Evolutionary conservation across 2,797 vertebrate species (phyloP).

Genomic region (Dromococcyx pavoninus): DNA sequence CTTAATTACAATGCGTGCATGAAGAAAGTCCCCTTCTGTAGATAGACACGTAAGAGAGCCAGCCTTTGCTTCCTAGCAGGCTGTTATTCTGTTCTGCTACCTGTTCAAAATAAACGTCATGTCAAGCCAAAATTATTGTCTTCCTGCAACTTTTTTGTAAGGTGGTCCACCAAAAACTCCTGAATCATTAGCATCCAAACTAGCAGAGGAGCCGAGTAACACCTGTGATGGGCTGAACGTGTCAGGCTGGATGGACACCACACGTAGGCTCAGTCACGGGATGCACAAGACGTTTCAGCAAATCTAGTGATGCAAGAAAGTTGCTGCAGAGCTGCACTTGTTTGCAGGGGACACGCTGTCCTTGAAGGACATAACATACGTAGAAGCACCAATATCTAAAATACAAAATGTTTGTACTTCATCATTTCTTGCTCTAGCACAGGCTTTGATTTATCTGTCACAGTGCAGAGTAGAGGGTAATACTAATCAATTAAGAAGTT

Average conservation of each 20-base stretch:
- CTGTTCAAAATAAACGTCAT: not conserved
- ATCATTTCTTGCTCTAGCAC: not conserved
- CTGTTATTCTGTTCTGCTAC: not conserved
- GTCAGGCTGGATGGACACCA: not conserved
- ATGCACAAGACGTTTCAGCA: not conserved
- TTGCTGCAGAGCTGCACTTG: not conserved
- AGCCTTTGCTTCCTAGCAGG: not conserved
- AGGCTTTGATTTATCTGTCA: not conserved
- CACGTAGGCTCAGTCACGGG: not conserved
- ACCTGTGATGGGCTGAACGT: not conserved
- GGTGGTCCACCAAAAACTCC: not conserved
- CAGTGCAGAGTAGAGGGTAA: not conserved
- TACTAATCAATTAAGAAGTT: not conserved
- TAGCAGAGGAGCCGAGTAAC: not conserved
- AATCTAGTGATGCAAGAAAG: not conserved
- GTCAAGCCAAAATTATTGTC: not conserved
- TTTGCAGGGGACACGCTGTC: not conserved
- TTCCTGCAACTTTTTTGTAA: not conserved
- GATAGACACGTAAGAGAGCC: not conserved
- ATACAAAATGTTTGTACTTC: not conserved
- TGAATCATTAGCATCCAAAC: not conserved
- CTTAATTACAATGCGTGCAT: not conserved
- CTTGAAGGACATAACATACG: not conserved
- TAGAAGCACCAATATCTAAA: not conserved
- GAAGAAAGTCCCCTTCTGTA: accelerated